Conservation (phyloP, 2,113 vertebrate species). For the Parotia lawesii region DNA sequence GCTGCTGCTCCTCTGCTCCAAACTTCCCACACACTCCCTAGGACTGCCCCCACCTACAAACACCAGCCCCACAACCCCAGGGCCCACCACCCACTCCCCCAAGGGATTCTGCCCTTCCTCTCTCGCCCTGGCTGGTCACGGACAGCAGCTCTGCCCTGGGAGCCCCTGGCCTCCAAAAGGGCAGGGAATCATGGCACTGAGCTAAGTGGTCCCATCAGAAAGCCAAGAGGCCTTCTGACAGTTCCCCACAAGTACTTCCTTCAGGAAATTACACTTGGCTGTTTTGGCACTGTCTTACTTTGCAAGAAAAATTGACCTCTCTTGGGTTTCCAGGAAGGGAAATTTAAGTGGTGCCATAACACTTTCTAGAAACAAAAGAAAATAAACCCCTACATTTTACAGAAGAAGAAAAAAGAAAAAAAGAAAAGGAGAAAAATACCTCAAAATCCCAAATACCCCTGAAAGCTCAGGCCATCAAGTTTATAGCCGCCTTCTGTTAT, state of each 20-base stretch:
- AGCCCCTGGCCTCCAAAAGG: not conserved
- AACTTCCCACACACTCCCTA: not conserved
- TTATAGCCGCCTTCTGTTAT: not conserved
- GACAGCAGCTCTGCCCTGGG: not conserved
- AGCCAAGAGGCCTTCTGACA: not conserved
- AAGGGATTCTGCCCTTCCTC: not conserved
- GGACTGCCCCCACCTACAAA: not conserved
- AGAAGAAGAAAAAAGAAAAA: not conserved
- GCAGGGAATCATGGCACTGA: not conserved
- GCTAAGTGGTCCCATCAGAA: not conserved
- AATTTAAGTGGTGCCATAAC: not conserved
- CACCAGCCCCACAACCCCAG: not conserved
- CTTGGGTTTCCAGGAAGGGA: not conserved
- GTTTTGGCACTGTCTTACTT: not conserved
- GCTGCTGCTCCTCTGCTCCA: not conserved
- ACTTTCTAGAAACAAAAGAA: constrained; percentile 1
- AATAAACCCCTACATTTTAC: not conserved
- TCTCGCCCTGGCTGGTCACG: fast-evolving
- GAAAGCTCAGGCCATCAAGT: not conserved
- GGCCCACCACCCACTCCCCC: fast-evolving
- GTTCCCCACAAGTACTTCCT: not conserved
- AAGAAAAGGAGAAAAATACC: not conserved
- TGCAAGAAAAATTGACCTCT: not conserved
- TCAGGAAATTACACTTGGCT: not conserved
- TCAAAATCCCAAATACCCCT: not conserved